Percentiles rank a stretch among this genome's conserved stretches.
Evolutionary conservation across 1,140 invertebrate genomes (phyloP).

Genomic region (Ephestia elutella): DNA sequence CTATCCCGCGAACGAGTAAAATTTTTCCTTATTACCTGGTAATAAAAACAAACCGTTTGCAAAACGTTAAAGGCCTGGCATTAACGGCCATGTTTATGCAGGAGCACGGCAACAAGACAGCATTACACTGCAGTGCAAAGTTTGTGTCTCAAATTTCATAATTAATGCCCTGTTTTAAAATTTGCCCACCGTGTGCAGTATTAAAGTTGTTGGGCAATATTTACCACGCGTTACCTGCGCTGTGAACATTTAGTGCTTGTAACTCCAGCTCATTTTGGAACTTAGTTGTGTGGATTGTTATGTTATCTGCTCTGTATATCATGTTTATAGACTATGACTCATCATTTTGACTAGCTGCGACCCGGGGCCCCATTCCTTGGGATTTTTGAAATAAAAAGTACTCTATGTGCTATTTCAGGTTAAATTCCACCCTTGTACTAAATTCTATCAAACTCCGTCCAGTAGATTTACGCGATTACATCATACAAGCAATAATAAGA

Average conservation of each 20-base stretch:
- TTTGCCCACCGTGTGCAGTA: slow-evolving; percentile 29
- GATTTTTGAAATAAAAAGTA: no score
- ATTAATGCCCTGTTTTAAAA: slow-evolving; percentile 39
- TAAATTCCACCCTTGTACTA: no score
- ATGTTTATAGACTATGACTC: not conserved
- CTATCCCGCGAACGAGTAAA: slow-evolving; percentile 6
- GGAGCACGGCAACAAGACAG: slow-evolving; percentile 37
- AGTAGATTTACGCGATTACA: no score
- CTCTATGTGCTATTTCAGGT: no score
- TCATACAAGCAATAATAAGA: no score
- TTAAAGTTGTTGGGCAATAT: slow-evolving; percentile 31
- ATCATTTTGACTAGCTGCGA: no score
- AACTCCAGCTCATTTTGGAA: not conserved
- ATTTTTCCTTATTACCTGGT: slow-evolving; percentile 26
- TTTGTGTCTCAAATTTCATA: slow-evolving; percentile 31
- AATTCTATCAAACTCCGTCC: no score
- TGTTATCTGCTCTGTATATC: not conserved
- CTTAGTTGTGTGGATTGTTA: not conserved
- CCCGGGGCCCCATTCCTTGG: no score
- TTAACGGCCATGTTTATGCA: slow-evolving; percentile 36
- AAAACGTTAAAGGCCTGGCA: slow-evolving; percentile 26
- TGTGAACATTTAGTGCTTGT: not conserved
- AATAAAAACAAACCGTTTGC: slow-evolving; percentile 31
- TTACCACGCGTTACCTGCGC: slow-evolving; percentile 6
- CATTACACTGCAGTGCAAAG: slow-evolving; percentile 34